Conservation (phyloP, 2,113 vertebrate genomes). For the Camarhynchus parvulus region DNA sequence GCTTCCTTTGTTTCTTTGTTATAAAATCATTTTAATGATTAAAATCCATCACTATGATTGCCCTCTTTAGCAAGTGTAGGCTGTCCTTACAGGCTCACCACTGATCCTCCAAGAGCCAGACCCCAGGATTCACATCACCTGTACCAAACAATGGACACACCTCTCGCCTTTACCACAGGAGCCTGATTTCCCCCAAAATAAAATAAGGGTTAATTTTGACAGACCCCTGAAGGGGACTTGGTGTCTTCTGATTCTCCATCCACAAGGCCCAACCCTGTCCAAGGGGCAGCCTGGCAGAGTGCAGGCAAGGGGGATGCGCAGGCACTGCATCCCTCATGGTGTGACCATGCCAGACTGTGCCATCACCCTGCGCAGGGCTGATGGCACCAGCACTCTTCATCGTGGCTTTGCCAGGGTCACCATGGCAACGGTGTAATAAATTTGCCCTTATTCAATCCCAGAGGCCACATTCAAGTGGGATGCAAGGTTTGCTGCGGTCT, state of each 20-base stretch:
- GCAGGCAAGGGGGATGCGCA: accelerated
- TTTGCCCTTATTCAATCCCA: conserved; percentile 92
- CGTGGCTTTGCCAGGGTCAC: conserved; percentile 87
- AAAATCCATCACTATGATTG: conserved; percentile 51
- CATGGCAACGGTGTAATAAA: conserved; percentile 94
- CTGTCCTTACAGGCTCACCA: neutral
- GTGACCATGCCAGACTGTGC: neutral
- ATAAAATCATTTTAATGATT: conserved; percentile 66
- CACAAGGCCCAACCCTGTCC: neutral
- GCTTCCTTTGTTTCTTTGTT: conserved; percentile 66
- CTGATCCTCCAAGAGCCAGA: conserved; percentile 11
- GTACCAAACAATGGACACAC: neutral
- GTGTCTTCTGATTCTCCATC: conserved; percentile 35
- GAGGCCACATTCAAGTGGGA: conserved; percentile 79
- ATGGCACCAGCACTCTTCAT: conserved; percentile 73
- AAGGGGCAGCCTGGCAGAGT: accelerated
- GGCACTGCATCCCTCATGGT: neutral
- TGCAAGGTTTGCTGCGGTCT: conserved; percentile 79
- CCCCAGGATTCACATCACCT: neutral
- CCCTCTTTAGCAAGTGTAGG: neutral
- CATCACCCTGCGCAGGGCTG: neutral
- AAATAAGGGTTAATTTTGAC: conserved; percentile 46
- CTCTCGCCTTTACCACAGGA: conserved; percentile 21
- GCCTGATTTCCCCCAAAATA: conserved; percentile 29
- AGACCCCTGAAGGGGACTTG: neutral